A percentile compares a stretch with the other conserved stretches of the same genome.
Conservation (phyloP, 2,888 invertebrate genomes). For the Camptogramma bilineatum region DNA sequence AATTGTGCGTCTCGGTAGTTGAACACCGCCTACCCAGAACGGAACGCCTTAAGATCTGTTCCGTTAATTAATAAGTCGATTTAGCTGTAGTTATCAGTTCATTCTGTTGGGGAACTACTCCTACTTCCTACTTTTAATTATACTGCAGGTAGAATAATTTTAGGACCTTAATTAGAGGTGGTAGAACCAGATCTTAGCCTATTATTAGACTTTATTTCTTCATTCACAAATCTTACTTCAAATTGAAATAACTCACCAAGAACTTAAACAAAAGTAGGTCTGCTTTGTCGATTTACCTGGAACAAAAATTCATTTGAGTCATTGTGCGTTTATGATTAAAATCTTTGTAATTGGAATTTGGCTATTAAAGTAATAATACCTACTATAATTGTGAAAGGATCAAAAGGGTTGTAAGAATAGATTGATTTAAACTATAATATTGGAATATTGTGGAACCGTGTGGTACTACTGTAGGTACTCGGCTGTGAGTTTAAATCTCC, state of each 20-base stretch:
- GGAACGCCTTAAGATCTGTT: constrained; percentile 37
- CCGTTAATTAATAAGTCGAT: constrained; percentile 30
- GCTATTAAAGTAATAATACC: constrained; percentile 7
- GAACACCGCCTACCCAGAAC: constrained; percentile 50
- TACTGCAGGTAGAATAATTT: neutral
- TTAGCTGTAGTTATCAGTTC: constrained; percentile 24
- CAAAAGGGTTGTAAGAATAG: neutral
- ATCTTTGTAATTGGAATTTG: constrained; percentile 11
- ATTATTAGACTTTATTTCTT: constrained; percentile 3
- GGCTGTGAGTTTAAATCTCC: too few species aligned
- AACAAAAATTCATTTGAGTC: constrained; percentile 21
- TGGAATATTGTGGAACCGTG: neutral
- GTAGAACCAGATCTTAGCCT: too few species aligned
- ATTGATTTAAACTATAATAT: neutral
- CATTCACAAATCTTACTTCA: constrained; percentile 4
- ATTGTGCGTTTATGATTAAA: constrained; percentile 20
- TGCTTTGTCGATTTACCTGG: constrained; percentile 22
- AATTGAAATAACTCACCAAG: constrained; percentile 17
- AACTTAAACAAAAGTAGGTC: constrained; percentile 6
- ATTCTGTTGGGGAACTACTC: constrained; percentile 1
- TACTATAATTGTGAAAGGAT: constrained; percentile 7
- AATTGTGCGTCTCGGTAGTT: constrained; percentile 56
- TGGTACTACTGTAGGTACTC: too few species aligned
- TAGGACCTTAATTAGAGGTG: too few species aligned
- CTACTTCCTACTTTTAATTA: neutral